Evolutionary conservation across 2,888 invertebrate species (phyloP).

Genomic region (Rosalia funebris): DNA sequence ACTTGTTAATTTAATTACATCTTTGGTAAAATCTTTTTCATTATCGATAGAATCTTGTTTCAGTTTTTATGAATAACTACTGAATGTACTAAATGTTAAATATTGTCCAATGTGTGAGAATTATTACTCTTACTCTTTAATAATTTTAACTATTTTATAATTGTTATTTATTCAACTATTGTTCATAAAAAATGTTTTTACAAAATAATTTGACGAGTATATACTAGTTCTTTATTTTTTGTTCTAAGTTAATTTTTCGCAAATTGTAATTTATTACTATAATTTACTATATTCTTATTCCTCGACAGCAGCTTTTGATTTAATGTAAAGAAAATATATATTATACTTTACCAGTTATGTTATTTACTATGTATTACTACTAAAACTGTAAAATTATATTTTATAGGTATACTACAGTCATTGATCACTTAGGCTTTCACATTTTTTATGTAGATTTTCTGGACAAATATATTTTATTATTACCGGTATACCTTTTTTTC

Average conservation of each 20-base stretch:
- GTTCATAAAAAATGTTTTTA: conserved; percentile 40
- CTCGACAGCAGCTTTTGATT: conserved; percentile 45
- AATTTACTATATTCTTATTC: conserved; percentile 34
- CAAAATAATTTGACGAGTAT: conserved; percentile 50
- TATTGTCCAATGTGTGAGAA: conserved; percentile 39
- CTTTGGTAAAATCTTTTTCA: conserved; percentile 1
- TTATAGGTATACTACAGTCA: conserved; percentile 45
- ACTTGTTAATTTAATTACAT: conserved; percentile 4
- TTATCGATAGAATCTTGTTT: conserved; percentile 11
- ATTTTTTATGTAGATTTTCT: conserved; percentile 57
- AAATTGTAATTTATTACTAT: conserved; percentile 30
- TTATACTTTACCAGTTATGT: conserved; percentile 16
- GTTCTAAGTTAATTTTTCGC: conserved; percentile 28
- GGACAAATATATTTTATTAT: conserved; percentile 61
- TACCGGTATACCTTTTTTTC: conserved; percentile 31
- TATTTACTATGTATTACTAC: conserved; percentile 30
- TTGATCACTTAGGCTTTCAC: conserved; percentile 52
- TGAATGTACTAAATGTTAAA: conserved; percentile 44
- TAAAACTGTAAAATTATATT: conserved; percentile 45
- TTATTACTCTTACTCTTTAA: conserved; percentile 29
- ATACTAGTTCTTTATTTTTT: conserved; percentile 44
- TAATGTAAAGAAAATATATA: conserved; percentile 10
- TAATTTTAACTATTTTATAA: conserved; percentile 43
- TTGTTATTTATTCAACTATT: conserved; percentile 47
- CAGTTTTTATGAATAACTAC: conserved; percentile 37